Evolutionary conservation across 2,797 vertebrate species (phyloP).

Genomic region (Gouania willdenowi): DNA sequence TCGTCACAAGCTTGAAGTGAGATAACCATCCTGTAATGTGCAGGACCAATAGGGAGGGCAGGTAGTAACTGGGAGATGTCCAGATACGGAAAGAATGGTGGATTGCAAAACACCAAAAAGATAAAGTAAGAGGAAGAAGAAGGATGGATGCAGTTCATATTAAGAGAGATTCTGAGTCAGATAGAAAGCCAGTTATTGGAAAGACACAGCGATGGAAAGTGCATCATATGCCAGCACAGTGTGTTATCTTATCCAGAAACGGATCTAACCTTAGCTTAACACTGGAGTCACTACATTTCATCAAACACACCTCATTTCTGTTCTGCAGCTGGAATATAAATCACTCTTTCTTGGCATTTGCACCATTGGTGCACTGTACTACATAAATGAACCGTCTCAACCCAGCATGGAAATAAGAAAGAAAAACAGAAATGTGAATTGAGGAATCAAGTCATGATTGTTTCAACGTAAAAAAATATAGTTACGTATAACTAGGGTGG

Average conservation of each 20-base stretch:
- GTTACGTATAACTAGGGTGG: too few relatives aligned
- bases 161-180: conserved; percentile 24
- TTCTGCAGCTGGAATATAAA: conserved; percentile 3
- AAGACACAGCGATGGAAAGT: conserved; percentile 18
- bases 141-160: conserved; percentile 8
- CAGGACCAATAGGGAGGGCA: conserved; percentile 17
- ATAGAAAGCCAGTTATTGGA: conserved; percentile 31
- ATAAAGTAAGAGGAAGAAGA: conserved; percentile 6
- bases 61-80: conserved; percentile 9
- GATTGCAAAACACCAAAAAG: conserved; percentile 1
- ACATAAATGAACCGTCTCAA: conserved; percentile 1
- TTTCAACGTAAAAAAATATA: too few relatives aligned
- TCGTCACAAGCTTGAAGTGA: conserved; percentile 43
- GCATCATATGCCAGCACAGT: conserved; percentile 30
- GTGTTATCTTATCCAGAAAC: conserved; percentile 42
- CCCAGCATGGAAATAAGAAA: background rate
- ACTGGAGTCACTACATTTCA: conserved; percentile 31
- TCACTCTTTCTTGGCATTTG: conserved; percentile 1
- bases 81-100: conserved; percentile 12
- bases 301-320: conserved; percentile 26
- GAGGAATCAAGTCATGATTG: too few relatives aligned
- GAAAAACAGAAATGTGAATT: background rate
- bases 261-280: conserved; percentile 36
- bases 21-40: conserved; percentile 52
- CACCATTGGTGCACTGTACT: conserved; percentile 28